Base-by-base conservation (phyloP, 2,113 vertebrate species). In the Gallinago paraguaiae region DNA sequence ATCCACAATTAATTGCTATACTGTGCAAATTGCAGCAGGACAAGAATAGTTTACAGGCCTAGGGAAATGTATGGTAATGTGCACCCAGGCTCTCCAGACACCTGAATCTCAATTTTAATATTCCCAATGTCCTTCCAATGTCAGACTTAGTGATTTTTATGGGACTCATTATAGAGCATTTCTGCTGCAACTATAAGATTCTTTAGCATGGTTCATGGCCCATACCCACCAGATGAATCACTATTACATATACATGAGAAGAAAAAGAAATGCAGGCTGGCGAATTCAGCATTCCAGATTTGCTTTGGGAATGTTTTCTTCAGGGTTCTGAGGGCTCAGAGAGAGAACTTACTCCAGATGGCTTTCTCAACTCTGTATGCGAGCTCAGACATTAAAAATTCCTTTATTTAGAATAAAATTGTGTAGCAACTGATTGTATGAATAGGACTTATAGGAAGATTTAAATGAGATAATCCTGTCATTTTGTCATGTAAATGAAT, bases 171-270 rank as follows among this genome's bases (percentile, higher is more conserved):
- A 92, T 35, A 70, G 70, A 53, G 51, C 24, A 88, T 91, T 96
- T 95, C 84, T 92, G 60, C 86, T 76, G 72, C 77, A 94, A 93
- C 65, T 93, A 64, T 57, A 94, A 86, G 87, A 90, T 75, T 84
- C 71, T 82, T 91, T 68, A 90, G 46, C 51, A 35, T 85, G 68
- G 77, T 86, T 92, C 82, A 92, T 74, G 72, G 74, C 80, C 64
- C 37, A 68, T 82, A 88, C 69, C 79, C 94, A 69, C 67, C 78
- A 87, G 83, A 90, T 90, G 84, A 96, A 92, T 96, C 60, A 37
- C 50, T 96, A 41, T 78, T 94, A 74, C 79, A 93, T 90, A 94
- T 95, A 95, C 87, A 96, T 93, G 94, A 95, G 82, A 74, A 92
- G 74, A 89, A 48, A 68, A 85, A 85, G 61, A 93, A 94, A 90